phyloP scores from a whole-genome alignment of 2,797 vertebrate species.

The Typhlichthys eigenmanni region DNA sequence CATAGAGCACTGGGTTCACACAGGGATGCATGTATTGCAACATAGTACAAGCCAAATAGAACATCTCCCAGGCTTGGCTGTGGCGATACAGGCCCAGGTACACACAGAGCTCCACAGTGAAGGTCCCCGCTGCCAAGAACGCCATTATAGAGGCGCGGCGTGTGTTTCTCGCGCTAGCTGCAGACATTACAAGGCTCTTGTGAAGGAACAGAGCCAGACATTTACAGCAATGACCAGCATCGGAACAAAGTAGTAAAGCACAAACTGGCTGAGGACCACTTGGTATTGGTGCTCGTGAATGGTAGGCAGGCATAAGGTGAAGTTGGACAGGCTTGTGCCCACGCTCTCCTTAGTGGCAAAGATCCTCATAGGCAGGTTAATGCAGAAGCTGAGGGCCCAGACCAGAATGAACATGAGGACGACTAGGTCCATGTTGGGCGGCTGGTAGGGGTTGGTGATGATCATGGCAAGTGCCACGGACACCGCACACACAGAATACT shows the following conservation, averaged over 20 bases:
- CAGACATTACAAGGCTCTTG: conserved; percentile 75
- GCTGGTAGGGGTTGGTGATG: conserved; percentile 75
- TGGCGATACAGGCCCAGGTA: conserved; percentile 73
- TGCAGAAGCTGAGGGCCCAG: conserved; percentile 77
- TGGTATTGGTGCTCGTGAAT: conserved; percentile 76
- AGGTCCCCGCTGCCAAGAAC: conserved; percentile 75
- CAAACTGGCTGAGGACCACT: conserved; percentile 76
- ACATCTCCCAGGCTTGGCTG: conserved; percentile 68
- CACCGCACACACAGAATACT: conserved; percentile 75
- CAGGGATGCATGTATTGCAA: conserved; percentile 75
- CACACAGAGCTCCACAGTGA: conserved; percentile 74
- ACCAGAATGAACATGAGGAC: conserved; percentile 71
- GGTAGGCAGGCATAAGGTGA: conserved; percentile 74
- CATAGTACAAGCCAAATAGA: conserved; percentile 74
- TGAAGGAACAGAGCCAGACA: conserved; percentile 75
- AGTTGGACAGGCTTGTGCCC: conserved; percentile 53
- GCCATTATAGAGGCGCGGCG: conserved; percentile 76
- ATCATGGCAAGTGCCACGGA: conserved; percentile 77
- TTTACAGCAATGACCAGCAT: conserved; percentile 78
- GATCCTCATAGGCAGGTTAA: conserved; percentile 74
- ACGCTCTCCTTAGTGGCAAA: conserved; percentile 71
- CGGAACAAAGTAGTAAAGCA: conserved; percentile 76
- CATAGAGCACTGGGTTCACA: conserved; percentile 74
- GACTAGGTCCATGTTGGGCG: conserved; percentile 68
- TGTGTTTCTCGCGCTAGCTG: conserved; percentile 73